Evolutionary conservation across 53 echinoderm and acorn worm species (phyloP).

Genomic region (Luidia sarsii): DNA sequence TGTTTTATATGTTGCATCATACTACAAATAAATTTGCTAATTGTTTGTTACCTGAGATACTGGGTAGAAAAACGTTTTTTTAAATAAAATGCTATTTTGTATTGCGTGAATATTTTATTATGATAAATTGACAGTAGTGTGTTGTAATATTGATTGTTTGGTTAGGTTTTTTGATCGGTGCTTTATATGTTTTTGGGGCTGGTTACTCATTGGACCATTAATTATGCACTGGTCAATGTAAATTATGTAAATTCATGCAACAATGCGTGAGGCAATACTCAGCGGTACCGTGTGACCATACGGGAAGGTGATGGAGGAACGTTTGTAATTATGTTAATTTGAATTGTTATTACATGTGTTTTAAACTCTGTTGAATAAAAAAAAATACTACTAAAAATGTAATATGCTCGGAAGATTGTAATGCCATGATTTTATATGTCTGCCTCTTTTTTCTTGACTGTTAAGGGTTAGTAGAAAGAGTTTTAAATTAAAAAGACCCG

Average conservation of each 20-base stretch:
- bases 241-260: conserved; percentile 25
- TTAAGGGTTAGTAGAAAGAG: too few relatives aligned
- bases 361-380: conserved; percentile 25
- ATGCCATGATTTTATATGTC: too few relatives aligned
- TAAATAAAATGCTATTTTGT: conserved; percentile 21
- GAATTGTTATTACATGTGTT: conserved; percentile 29
- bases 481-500: too few relatives aligned
- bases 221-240: conserved; percentile 14
- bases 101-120: conserved; percentile 46
- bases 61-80: not conserved
- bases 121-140: conserved; percentile 27
- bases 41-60: not conserved
- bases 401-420: conserved; percentile 22
- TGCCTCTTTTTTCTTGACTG: too few relatives aligned
- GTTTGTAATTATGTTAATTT: conserved; percentile 17
- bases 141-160: too few relatives aligned
- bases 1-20: not conserved
- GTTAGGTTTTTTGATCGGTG: conserved; percentile 30
- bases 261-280: conserved; percentile 50
- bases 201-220: conserved; percentile 16
- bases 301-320: not conserved
- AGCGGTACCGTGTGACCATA: not conserved
- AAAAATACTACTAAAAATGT: conserved; percentile 36
- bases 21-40: not conserved
- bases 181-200: conserved; percentile 25